Evolutionary conservation across 2,797 vertebrate genomes (phyloP), one percentile per base, ranked within the genome.

Genomic region (Sebastes taczanowskii): DNA sequence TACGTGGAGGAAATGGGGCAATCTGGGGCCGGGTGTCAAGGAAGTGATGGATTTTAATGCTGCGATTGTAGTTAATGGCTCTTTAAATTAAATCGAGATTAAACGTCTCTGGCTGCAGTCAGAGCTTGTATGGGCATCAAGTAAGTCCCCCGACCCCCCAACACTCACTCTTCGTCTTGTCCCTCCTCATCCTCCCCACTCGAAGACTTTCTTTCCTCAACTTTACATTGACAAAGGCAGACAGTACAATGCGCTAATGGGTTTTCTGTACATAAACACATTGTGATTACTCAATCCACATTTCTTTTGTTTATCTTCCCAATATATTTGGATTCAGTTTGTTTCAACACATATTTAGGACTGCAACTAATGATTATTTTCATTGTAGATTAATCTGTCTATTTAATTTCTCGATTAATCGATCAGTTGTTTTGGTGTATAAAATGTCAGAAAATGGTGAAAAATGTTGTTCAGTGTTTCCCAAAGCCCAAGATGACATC

Each of bases 61-160:
- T 91, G 91, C 87, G 89, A 95, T 95, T 94, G 94, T 95, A 95
- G 91, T 95, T 95, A 95, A 95, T 95, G 94, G 94, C 92, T 95
- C 94, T 94, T 95, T 95, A 95, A 95, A 95, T 95, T 94, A 95
- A 95, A 95, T 93, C 87, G 87, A 95, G 94, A 95, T 95, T 94
- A 95, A 93, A 94, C 81, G 89, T 92, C 91, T 91, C 90, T 89
- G 88, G 90, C 87, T 84, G 86, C 81, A 85, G 90, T 90, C 83
- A 77, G 82, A 78, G 90, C 84, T 79, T 58, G 74, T 87, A 84
- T 49, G 86, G 80, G 71, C 84, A 56, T 68, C 56, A 77, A 85
- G 83, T 82, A 58, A 66, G 22, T n/a, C 20, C 42, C 9, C 27
- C 55, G 46, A 3, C 22, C 49, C 22, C 27, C 35, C 22, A 49